These are phyloP conservation scores for Drosophila tani DNA, from an alignment of 1,140 invertebrate genomes.

Conservation along the genomic window DNA sequence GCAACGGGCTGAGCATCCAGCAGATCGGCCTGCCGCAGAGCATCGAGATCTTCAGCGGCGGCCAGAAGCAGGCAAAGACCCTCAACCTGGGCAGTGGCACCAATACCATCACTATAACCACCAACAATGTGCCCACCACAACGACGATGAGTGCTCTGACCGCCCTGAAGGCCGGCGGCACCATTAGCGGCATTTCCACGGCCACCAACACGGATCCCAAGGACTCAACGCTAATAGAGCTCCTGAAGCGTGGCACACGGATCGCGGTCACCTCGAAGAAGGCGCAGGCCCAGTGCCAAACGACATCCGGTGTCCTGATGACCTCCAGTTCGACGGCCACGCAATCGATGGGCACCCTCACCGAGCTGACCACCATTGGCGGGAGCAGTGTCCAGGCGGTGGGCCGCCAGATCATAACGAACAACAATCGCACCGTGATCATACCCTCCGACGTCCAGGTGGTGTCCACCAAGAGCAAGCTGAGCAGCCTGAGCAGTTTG, in stretches of 20 bases:
- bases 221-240: conserved; percentile 87
- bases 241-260: conserved; percentile 89
- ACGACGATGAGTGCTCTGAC: conserved; percentile 72
- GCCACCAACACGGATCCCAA: conserved; percentile 79
- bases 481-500: conserved; percentile 26
- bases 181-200: conserved; percentile 39
- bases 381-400: conserved; percentile 40
- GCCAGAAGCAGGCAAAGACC: conserved; percentile 66
- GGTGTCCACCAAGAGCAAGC: conserved; percentile 70
- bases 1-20: conserved; percentile 64
- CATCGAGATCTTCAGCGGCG: conserved; percentile 79
- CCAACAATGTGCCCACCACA: conserved; percentile 74
- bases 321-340: conserved; percentile 29
- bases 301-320: conserved; percentile 42
- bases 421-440: conserved; percentile 79
- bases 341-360: conserved; percentile 12
- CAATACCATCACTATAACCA: conserved; percentile 76
- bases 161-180: conserved; percentile 61
- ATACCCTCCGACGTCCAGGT: conserved; percentile 82
- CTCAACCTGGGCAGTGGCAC: conserved; percentile 63
- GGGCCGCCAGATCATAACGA: conserved; percentile 77
- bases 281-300: conserved; percentile 50
- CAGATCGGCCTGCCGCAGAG: conserved; percentile 80
- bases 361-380: conserved; percentile 55
- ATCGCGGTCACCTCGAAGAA: conserved; percentile 87